Base-by-base conservation (phyloP, 2,888 invertebrate genomes). In the Formica aserva region DNA sequence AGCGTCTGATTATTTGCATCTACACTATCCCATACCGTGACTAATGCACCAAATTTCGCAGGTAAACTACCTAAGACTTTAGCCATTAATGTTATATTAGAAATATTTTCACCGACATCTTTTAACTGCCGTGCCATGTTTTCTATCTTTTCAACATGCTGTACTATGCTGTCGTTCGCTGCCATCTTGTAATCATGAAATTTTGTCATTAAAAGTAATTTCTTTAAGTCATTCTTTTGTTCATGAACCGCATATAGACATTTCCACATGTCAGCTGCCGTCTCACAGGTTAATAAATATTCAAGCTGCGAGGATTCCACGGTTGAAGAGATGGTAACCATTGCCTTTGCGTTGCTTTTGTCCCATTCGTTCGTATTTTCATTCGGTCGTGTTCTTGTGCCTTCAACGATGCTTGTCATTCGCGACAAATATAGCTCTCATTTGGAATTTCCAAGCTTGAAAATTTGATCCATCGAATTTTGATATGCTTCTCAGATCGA, bases 181-280 rank as follows among this genome's bases (percentile, higher is more conserved):
- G 52, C 32, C 35, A 69, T 55, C 1, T 35, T 32, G 15, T 69
- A 52, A 3, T 69, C 35, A 2, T 35, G 69, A 52, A 69, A 69
- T 6, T 6, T n/a, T 0, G 52, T 41, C 74, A 74, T 74, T 0
- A 74, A 0, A 2, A 60, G 5, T 3, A 74, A 15, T n/a, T 74
- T 74, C 6, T 32, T 74, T 18, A 29, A 41, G 18, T 45, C 74
- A 55, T 22, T 62, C 1, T 32, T 74, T 3, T 45, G 60, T 18
- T 74, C 52, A 15, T 80, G 57, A 45, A 38, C 5, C 26, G 62
- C 72, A 60, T 60, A 57, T 11, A 74, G 41, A 9, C 11, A 6
- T 29, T 26, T 75, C 63, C 55, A 74, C 62, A 62, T 74, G 0
- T 60, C 15, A 2, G 52, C 35, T 11, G 60, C 62, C 0, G 74